Evolutionary conservation across 1,140 invertebrate genomes (phyloP).

Genomic region (Nebria ingens): DNA sequence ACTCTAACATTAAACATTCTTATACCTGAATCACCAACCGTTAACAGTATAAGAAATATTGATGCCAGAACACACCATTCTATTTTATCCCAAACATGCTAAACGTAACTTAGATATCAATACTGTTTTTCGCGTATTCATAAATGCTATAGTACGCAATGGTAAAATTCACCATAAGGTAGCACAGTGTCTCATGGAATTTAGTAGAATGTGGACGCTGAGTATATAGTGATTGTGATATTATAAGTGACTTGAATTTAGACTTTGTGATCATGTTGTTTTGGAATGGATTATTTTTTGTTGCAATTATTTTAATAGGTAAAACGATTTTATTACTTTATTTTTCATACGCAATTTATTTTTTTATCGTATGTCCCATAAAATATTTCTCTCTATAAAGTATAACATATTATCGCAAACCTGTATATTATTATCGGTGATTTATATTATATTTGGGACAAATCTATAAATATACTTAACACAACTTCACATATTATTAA

Average conservation of each 20-base stretch:
- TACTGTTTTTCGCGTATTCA: background rate
- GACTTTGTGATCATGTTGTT: background rate
- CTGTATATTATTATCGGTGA: no score
- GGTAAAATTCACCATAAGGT: background rate
- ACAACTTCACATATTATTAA: no score
- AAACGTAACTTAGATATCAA: no score
- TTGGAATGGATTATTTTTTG: background rate
- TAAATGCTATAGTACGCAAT: no score
- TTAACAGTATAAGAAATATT: background rate
- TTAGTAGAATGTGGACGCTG: background rate
- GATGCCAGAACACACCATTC: background rate
- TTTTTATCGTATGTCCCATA: no score
- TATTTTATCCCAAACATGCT: no score
- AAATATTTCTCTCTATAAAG: no score
- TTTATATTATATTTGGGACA: no score
- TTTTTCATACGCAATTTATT: no score
- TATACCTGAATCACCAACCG: constrained; percentile 4
- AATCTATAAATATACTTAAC: no score
- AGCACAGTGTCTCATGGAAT: background rate
- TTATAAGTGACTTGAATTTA: background rate
- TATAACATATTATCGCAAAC: no score
- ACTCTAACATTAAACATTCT: background rate
- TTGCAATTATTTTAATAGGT: background rate
- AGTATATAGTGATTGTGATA: background rate
- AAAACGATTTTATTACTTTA: no score